Conservation (phyloP, 2,113 vertebrate species). For the Bufo bufo region DNA sequence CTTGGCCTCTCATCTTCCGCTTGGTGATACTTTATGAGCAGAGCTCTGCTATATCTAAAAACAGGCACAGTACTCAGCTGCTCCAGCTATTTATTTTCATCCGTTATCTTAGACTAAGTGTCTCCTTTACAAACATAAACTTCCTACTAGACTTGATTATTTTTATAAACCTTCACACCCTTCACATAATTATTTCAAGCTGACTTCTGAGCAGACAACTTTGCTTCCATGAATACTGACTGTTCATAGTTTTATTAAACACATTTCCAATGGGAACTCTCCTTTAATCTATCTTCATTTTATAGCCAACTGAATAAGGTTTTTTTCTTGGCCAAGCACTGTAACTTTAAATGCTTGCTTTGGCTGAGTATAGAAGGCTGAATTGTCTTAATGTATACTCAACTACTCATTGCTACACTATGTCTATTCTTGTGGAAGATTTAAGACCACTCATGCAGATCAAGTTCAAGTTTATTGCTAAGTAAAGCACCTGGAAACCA, state of each 20-base stretch:
- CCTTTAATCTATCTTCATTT: constrained; percentile 29
- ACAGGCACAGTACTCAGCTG: constrained; percentile 36
- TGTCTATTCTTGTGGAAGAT: not conserved
- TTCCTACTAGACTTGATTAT: constrained; percentile 56
- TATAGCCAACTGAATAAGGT: not conserved
- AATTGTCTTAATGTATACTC: constrained; percentile 1
- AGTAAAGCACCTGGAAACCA: not conserved
- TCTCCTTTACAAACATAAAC: constrained; percentile 57
- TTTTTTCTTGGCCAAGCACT: constrained; percentile 27
- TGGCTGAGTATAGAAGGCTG: not conserved
- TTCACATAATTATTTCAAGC: constrained; percentile 53
- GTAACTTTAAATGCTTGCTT: constrained; percentile 36
- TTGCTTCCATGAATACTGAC: constrained; percentile 38
- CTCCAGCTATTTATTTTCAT: constrained; percentile 49
- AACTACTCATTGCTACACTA: not conserved
- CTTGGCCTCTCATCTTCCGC: not conserved
- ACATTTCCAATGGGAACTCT: constrained; percentile 23
- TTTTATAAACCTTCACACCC: constrained; percentile 55
- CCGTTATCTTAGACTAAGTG: constrained; percentile 55
- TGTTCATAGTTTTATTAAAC: constrained; percentile 41
- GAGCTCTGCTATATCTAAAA: constrained; percentile 29
- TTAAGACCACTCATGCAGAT: not conserved
- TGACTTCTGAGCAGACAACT: constrained; percentile 34
- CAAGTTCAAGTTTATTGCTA: not conserved
- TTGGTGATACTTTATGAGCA: constrained; percentile 12